A percentile compares a stretch with the other conserved stretches of the same genome.
Evolutionary conservation across 2,797 vertebrate genomes (phyloP).

Genomic region (Pygocentrus nattereri): DNA sequence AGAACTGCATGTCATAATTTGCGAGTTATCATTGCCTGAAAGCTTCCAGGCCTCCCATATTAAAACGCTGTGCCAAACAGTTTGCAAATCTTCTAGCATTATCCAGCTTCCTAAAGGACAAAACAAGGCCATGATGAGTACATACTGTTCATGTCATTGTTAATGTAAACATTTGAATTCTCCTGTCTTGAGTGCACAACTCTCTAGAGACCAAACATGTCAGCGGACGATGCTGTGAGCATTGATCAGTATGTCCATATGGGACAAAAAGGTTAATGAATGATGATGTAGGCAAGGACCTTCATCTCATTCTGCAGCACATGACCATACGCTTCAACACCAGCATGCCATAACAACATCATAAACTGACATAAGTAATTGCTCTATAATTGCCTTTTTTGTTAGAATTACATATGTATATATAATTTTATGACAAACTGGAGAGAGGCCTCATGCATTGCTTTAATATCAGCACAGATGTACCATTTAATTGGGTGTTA

Average conservation of each 20-base stretch:
- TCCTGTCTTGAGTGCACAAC: not conserved
- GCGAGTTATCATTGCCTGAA: not conserved
- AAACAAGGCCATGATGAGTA: not conserved
- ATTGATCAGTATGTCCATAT: not conserved
- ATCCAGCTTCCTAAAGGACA: not conserved
- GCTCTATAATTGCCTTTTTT: too few relatives aligned
- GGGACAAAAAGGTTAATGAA: conserved; percentile 1
- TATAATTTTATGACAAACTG: too few relatives aligned
- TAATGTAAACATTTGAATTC: conserved; percentile 1
- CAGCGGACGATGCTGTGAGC: not conserved
- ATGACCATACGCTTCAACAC: not conserved
- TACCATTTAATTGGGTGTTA: too few relatives aligned
- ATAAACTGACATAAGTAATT: not conserved
- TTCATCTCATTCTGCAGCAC: not conserved
- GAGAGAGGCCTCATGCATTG: too few relatives aligned
- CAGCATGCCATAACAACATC: not conserved
- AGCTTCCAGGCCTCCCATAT: not conserved
- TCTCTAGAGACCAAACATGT: not conserved
- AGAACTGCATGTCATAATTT: not conserved
- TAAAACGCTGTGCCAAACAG: not conserved
- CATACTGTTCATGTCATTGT: not conserved
- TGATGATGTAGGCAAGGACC: not conserved
- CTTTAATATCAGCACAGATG: too few relatives aligned
- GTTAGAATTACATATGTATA: too few relatives aligned
- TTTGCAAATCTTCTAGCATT: not conserved